Evolutionary conservation across 2,113 vertebrate species (phyloP), one percentile per base, ranked within the genome.

Genomic region (Datnioides undecimradiatus): DNA sequence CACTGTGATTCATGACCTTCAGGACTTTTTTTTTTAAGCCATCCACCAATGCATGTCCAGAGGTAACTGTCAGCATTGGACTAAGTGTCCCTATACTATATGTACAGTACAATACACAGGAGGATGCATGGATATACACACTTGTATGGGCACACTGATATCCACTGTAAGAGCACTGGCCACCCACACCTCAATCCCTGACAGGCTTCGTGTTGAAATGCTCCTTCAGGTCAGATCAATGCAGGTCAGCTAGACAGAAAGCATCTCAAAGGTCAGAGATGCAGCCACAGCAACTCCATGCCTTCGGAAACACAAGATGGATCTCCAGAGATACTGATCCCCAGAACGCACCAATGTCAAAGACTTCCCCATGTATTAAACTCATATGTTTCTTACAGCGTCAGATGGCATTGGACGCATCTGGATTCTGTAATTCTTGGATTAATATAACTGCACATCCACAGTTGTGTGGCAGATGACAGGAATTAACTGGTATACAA

Each of bases 171-270:
- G 48, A 12, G 27, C 21, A 52, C 27, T 14, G 43, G 55, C 11
- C 67, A 51, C 36, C 54, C 69, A 65, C 54, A 49, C 29, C 43
- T 60, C 19, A 17, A 29, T 74, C 62, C 57, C 43, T 34, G 40
- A 71, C 67, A 51, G 73, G 25, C 51, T 43, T 7, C 0, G 8
- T 41, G 36, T 33, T 31, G 46, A 66, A 80, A 23, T 48, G 52
- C 38, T 59, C 45, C 69, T 66, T 54, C 21, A 21, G 84, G 79
- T 82, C 71, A 62, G 49, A 90, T 89, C 82, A 63, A 87, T 90
- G 73, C 29, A 70, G 49, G 58, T 54, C 73, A 62, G 64, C 9
- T 66, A 49, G 59, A 79, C 66, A 67, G 51, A 43, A 68, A 69
- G 27, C 43, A 6, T 74, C 72, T 71, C 17, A 83, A 86, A 89